A percentile compares a stretch with the other conserved stretches of the same genome.
These are phyloP conservation scores for Okapia johnstoni DNA, from an alignment of 2,113 vertebrate species.

Conservation along the genomic window DNA sequence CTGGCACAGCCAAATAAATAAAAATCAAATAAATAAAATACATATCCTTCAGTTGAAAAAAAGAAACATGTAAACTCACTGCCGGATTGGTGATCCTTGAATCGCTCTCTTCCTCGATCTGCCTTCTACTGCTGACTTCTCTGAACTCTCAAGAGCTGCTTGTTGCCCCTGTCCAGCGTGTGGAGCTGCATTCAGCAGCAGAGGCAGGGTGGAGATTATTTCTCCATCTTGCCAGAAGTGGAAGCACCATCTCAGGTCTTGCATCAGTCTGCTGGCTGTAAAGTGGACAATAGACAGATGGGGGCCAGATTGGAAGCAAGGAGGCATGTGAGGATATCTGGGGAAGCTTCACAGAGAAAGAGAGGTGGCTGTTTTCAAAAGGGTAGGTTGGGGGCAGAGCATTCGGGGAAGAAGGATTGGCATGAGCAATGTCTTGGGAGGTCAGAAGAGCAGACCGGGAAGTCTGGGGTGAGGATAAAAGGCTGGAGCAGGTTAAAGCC, in stretches of 20 bases:
- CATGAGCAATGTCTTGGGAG: neutral
- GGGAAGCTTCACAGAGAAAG: neutral
- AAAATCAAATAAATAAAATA: neutral
- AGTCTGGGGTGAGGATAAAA: neutral
- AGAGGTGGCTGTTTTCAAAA: neutral
- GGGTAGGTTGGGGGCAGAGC: neutral
- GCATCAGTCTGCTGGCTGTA: neutral
- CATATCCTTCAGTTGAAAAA: neutral
- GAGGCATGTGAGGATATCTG: neutral
- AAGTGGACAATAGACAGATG: rapidly evolving
- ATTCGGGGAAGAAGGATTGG: neutral
- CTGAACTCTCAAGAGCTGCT: neutral
- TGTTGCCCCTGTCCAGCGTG: neutral
- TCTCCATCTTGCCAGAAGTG: neutral
- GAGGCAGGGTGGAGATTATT: neutral
- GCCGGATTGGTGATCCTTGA: neutral
- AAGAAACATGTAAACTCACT: neutral
- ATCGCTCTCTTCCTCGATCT: neutral
- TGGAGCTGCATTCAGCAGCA: neutral
- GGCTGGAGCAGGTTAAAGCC: neutral
- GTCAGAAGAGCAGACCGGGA: neutral
- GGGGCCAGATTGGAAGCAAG: neutral
- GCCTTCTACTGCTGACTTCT: neutral
- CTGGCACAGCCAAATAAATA: neutral
- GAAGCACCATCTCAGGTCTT: neutral